A percentile compares a stretch with the other conserved stretches of the same genome.
Evolutionary conservation across 2,797 vertebrate genomes (phyloP).

Genomic region (Tympanoctomys barrerae): DNA sequence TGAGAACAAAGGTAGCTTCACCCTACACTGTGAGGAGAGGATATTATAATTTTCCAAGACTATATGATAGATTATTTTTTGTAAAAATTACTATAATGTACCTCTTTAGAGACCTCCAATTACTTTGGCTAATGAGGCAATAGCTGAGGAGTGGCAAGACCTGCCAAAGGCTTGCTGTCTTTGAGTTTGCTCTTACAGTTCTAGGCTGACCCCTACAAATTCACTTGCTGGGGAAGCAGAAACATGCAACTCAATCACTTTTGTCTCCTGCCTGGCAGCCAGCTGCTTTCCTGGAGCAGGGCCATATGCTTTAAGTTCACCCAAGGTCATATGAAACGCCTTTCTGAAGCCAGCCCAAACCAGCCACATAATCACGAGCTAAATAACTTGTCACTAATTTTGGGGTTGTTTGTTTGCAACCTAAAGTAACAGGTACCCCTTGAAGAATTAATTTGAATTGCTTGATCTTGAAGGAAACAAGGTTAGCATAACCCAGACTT

Average conservation of each 20-base stretch:
- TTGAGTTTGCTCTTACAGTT: background rate
- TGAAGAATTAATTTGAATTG: background rate
- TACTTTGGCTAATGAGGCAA: background rate
- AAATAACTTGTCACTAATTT: background rate
- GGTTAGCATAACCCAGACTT: conserved; percentile 81
- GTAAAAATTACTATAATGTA: background rate
- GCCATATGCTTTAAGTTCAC: background rate
- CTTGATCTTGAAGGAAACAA: background rate
- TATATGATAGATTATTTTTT: background rate
- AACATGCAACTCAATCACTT: background rate
- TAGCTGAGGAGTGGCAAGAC: background rate
- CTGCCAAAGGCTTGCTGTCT: background rate
- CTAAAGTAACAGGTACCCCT: background rate
- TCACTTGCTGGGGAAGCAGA: background rate
- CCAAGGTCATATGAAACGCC: background rate
- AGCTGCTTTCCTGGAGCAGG: background rate
- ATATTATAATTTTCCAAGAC: background rate
- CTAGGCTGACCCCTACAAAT: background rate
- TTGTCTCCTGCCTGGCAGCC: background rate
- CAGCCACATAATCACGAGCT: background rate
- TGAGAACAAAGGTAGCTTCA: background rate
- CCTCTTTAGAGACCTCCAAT: background rate
- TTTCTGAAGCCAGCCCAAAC: background rate
- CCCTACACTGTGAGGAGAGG: background rate
- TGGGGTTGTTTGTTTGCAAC: background rate